phyloP scores from a whole-genome alignment of 2,113 vertebrate species.

The Chloroceryle aenea region DNA sequence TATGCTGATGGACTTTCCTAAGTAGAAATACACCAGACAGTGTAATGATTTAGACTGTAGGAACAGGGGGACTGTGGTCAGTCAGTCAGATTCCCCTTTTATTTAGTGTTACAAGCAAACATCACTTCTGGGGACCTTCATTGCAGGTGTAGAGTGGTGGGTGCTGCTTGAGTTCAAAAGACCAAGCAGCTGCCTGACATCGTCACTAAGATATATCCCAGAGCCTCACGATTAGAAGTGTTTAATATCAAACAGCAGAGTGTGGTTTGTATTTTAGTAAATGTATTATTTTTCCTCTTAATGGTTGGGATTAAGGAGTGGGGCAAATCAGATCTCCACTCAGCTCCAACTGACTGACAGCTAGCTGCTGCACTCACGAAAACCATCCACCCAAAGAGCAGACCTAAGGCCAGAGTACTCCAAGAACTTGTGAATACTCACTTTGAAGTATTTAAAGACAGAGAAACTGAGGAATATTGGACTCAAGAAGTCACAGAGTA shows the following conservation, averaged over 20 bases:
- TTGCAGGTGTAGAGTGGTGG: neutral
- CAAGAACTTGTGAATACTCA: neutral
- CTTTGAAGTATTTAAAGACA: neutral
- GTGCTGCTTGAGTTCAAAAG: neutral
- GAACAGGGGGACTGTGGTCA: neutral
- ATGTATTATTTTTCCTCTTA: neutral
- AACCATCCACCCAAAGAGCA: fast-evolving
- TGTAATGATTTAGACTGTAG: neutral
- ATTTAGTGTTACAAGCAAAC: neutral
- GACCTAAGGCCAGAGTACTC: neutral
- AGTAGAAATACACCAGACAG: neutral
- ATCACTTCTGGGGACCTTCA: neutral
- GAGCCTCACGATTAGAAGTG: neutral
- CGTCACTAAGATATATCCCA: neutral
- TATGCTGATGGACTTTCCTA: neutral
- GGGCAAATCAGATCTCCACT: neutral
- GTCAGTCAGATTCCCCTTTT: neutral
- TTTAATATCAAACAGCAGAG: neutral
- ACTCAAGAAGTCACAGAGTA: fast-evolving
- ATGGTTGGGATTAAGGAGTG: neutral
- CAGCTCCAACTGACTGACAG: neutral
- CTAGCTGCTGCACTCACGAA: neutral
- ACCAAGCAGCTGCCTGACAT: neutral
- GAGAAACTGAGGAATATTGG: neutral
- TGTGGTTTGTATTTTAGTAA: neutral